A percentile compares a stretch with the other conserved stretches of the same genome.
Evolutionary conservation across 2,113 vertebrate species (phyloP).

Genomic region (Neofelis nebulosa): DNA sequence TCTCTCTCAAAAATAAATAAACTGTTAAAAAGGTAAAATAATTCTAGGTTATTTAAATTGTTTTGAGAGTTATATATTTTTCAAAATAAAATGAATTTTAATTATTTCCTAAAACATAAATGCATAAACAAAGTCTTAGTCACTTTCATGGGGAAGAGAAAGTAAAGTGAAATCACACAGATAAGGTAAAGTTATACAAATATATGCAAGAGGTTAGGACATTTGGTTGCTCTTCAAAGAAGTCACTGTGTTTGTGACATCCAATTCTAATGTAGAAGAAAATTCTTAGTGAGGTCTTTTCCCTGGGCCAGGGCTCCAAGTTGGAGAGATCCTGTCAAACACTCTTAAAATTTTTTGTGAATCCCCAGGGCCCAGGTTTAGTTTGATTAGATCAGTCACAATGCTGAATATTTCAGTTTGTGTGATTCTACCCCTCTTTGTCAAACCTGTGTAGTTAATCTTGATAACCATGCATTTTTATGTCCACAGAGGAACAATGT

Average conservation of each 20-base stretch:
- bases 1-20: no score
- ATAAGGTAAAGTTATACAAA: background rate
- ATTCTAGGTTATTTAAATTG: background rate
- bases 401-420: background rate
- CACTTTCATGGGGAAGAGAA: background rate
- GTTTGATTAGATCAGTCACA: background rate
- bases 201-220: background rate
- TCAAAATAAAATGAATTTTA: slow-evolving; percentile 39
- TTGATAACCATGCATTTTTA: background rate
- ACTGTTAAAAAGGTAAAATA: no score
- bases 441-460: background rate
- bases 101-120: slow-evolving; percentile 21
- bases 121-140: background rate
- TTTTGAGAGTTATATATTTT: slow-evolving; percentile 7
- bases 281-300: background rate
- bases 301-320: background rate
- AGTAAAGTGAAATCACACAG: background rate
- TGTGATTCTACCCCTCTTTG: background rate
- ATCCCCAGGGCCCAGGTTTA: background rate
- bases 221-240: background rate
- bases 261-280: background rate
- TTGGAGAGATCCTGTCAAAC: background rate
- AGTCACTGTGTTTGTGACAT: background rate
- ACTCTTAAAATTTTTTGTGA: background rate
- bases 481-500: background rate